These are phyloP conservation scores for Ceriagrion tenellum DNA, from an alignment of 2,888 invertebrate genomes.

Conservation along the genomic window DNA sequence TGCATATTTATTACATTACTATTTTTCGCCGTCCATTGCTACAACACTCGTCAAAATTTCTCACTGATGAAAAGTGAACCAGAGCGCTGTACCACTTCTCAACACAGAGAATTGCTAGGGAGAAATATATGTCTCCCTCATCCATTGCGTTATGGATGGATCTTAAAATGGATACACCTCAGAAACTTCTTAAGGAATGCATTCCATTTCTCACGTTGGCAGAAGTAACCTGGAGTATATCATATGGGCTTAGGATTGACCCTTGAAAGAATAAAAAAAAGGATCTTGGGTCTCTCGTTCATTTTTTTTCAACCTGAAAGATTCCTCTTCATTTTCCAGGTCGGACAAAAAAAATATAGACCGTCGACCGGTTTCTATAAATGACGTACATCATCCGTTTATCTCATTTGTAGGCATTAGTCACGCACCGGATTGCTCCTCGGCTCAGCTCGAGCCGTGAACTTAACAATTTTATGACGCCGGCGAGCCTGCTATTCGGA, in stretches of 20 bases:
- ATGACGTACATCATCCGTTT: not conserved
- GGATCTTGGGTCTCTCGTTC: not conserved
- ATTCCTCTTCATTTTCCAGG: not conserved
- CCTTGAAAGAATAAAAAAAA: not conserved
- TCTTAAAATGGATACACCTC: too few species aligned
- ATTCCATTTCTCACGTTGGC: not conserved
- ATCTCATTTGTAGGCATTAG: constrained; percentile 19
- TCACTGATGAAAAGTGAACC: too few species aligned
- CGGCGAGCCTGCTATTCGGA: not conserved
- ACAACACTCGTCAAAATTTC: too few species aligned
- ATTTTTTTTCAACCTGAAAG: not conserved
- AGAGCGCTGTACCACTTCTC: too few species aligned
- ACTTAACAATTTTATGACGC: not conserved
- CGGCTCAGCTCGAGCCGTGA: not conserved
- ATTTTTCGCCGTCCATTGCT: too few species aligned
- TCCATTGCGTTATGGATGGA: too few species aligned
- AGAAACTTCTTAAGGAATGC: not conserved
- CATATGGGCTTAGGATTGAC: not conserved
- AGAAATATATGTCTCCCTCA: too few species aligned
- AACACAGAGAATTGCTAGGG: too few species aligned
- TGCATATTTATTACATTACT: too few species aligned
- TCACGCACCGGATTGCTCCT: not conserved
- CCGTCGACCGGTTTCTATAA: not conserved
- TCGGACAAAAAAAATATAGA: not conserved
- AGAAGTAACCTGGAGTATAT: not conserved